Base-by-base conservation (phyloP, 2,888 invertebrate genomes). In the Willowsia nigromaculata region DNA sequence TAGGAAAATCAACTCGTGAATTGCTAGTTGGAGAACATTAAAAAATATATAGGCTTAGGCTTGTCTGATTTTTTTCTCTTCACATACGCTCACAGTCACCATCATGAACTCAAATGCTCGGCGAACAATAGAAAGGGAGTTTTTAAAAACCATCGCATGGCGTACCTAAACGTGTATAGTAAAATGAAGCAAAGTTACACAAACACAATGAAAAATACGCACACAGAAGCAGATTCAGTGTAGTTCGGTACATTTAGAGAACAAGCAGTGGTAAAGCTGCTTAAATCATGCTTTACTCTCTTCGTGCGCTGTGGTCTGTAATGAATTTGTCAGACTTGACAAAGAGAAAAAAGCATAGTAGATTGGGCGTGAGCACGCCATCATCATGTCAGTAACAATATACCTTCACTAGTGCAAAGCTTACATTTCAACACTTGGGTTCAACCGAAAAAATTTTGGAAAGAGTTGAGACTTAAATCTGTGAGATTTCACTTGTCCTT, bases 241-340 rank as follows among this genome's bases (percentile, higher is more conserved):
- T 13, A 50, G 50, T 50, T 50, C 50, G 50, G 15, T 25, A 68
- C 68, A 68, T 65, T 33, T 65, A 50, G 22, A 27, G 22, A 40
- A 40, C 43, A 13, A 74, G n/a, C 47, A 82, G 78, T 18, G 56
- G 53, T 30, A 65, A 86, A 86, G 80, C 68, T 13, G 86, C 80
- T 62, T 85, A 78, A 84, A 71, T 71, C 40, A 37, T 53, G 78
- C 47, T 80, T 33, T 40, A 27, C n/a, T 11, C 15, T 68, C 11
- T 62, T 30, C 30, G 1, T 62, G 15, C 47, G 30, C 13, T 78
- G 40, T 78, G n/a, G 50, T 65, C 53, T 40, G 27, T 88, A 83
- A 88, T 88, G 88, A 88, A 83, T 88, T 83, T 83, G 88, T 83
- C 83, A 83, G 88, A 40, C 50, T 40, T 74, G 83, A 88, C 82